These are phyloP conservation scores for Catajapyx aquilonaris DNA, from an alignment of 1,140 invertebrate species.

Conservation along the genomic window DNA sequence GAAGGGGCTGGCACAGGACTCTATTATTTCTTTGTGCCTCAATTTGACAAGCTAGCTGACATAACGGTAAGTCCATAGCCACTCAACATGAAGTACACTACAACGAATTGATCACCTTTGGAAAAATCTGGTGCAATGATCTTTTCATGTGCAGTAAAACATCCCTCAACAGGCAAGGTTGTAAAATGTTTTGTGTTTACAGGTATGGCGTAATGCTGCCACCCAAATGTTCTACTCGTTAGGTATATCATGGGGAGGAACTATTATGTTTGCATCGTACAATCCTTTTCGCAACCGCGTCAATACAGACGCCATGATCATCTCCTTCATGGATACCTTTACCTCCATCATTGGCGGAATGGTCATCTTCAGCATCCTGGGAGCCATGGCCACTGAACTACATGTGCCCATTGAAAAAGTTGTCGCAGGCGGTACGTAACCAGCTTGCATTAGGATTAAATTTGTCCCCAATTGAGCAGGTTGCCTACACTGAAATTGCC, in stretches of 20 bases:
- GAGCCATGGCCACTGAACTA: neutral
- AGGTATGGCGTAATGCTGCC: neutral
- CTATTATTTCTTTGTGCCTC: conserved; percentile 57
- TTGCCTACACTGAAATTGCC: too few species aligned
- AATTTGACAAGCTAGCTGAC: conserved; percentile 48
- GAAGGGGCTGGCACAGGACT: conserved; percentile 56
- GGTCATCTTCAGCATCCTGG: neutral
- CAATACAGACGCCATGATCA: conserved; percentile 21
- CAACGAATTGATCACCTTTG: too few species aligned
- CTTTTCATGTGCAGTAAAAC: too few species aligned
- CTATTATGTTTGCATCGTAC: neutral
- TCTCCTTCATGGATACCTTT: conserved; percentile 24
- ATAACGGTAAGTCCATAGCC: conserved; percentile 33
- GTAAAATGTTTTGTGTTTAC: neutral
- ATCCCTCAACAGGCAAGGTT: too few species aligned
- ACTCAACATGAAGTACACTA: too few species aligned
- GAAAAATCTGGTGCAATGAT: too few species aligned
- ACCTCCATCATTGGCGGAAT: conserved; percentile 21
- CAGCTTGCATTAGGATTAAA: too few species aligned
- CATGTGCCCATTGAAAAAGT: neutral
- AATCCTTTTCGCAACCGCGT: neutral
- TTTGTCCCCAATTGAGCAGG: too few species aligned
- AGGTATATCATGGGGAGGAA: neutral
- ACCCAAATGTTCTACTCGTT: neutral
- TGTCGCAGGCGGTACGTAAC: too few species aligned